Percentiles rank a stretch among this genome's conserved stretches.
Conservation (phyloP, 2,888 invertebrate genomes). For the Piscicola geometra region DNA sequence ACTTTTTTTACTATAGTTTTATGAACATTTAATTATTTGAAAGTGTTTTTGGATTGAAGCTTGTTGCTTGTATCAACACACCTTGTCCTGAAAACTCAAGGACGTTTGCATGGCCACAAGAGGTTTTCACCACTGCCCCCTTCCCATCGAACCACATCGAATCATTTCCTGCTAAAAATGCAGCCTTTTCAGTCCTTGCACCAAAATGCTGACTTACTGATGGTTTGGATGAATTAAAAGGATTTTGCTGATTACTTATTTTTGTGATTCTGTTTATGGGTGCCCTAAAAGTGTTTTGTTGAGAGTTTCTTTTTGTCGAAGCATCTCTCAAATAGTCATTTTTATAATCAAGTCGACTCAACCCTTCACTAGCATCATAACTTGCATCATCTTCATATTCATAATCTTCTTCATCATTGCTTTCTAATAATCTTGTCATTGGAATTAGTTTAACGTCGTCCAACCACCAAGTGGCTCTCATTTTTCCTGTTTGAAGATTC, state of each 20-base stretch:
- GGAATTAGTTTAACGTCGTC: constrained; percentile 12
- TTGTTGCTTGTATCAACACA: no score
- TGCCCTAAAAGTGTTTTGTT: not conserved
- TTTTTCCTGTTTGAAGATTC: not conserved
- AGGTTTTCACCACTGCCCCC: not conserved
- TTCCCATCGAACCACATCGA: not conserved
- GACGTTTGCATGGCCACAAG: not conserved
- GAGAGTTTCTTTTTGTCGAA: not conserved
- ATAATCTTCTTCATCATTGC: not conserved
- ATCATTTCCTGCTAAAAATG: not conserved
- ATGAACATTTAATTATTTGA: not conserved
- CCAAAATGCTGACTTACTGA: no score
- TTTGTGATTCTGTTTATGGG: not conserved
- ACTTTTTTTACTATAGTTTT: no score
- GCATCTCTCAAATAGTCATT: not conserved
- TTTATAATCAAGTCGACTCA: not conserved
- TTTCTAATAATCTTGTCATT: not conserved
- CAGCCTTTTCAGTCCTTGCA: no score
- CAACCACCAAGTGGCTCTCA: not conserved
- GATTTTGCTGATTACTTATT: no score
- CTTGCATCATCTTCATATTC: not conserved
- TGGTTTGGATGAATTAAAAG: no score
- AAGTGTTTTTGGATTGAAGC: no score
- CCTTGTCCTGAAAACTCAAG: not conserved
- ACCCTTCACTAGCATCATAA: not conserved